Base-by-base conservation (phyloP, 30 jellyfish, hydroid and myxozoan species). In the Aurelia aurita region DNA sequence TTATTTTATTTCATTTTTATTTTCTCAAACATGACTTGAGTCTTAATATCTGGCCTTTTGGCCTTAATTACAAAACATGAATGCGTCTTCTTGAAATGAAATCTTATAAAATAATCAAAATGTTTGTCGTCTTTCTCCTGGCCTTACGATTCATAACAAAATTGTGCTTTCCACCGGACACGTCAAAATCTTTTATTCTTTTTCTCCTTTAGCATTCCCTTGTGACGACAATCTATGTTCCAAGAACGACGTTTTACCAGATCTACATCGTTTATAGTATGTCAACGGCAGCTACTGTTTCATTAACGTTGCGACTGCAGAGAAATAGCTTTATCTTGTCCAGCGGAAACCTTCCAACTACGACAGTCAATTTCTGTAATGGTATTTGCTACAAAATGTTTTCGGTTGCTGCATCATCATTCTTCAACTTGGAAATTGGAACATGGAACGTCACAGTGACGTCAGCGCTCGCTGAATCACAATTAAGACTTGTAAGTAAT, bases 261-360 rank as follows among this genome's bases (percentile, higher is more conserved):
- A 76, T 92, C 67, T 73, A 59, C 61, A 80, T 83, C 5, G 97
- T 87, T 9, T 92, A 92, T 58, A 72, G 89, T 32, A 75, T 92
- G 83, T 1, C 79, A 29, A 67, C 53, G 21, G 68, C 54, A 11
- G 75, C 82, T 19, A 72, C 39, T 71, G 47, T 69, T 18, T 29
- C 25, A 28, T 68, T 89, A 25, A 81, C 91, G 21, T 62, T 90
- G 31, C 85, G 91, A 53, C 85, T 90, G 15, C 89, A 82, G 66
- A 72, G 70, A 76, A 44, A 63, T 27, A 28, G 87, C 43, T 15
- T 69, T 12, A 49, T 77, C 10, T 60, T 90, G 31, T 77, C 86
- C 11, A 57, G 25, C 10, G 84, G 77, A 25, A 67, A 25, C 25
- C 78, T 77, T 26, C 96, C 98, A 47, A 65, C 60, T n/a, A 66